Evolutionary conservation across 2,888 invertebrate species (phyloP).

Genomic region (Xiphydria camelus): DNA sequence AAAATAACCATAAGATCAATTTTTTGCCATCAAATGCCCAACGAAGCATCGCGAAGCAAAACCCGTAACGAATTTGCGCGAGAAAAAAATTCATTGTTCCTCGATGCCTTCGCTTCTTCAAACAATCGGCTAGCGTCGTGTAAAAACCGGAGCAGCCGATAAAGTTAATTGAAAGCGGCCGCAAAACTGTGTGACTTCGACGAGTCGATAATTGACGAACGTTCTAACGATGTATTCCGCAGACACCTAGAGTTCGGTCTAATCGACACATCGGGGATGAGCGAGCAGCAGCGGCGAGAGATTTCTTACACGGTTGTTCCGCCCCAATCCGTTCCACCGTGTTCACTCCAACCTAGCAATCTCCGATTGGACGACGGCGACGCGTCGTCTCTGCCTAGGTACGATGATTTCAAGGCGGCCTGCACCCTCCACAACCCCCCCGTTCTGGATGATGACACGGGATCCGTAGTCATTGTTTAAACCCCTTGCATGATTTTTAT

Average conservation of each 20-base stretch:
- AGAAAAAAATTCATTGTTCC: too few species aligned
- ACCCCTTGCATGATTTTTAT: constrained; percentile 32
- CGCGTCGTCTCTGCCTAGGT: constrained; percentile 48
- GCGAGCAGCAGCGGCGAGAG: constrained; percentile 81
- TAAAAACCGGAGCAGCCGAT: too few species aligned
- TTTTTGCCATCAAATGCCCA: too few species aligned
- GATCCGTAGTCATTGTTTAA: constrained; percentile 57
- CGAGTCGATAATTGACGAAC: too few species aligned
- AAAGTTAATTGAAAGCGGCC: too few species aligned
- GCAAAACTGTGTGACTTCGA: too few species aligned
- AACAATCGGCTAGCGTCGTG: too few species aligned
- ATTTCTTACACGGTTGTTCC: constrained; percentile 89
- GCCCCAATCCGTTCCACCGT: constrained; percentile 62
- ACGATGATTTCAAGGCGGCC: constrained; percentile 58
- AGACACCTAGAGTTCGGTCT: constrained; percentile 87
- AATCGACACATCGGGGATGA: constrained; percentile 88
- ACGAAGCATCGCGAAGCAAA: too few species aligned
- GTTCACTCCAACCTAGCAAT: constrained; percentile 47
- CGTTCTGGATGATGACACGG: constrained; percentile 53
- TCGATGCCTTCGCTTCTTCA: too few species aligned
- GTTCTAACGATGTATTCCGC: too few species aligned
- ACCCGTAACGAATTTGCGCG: too few species aligned
- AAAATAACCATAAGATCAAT: too few species aligned
- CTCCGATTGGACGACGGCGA: constrained; percentile 46
- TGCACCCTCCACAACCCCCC: constrained; percentile 51